Evolutionary conservation across 2,888 invertebrate genomes (phyloP), one percentile per base, ranked within the genome.

Genomic region (Archaeoteleia sp.): DNA sequence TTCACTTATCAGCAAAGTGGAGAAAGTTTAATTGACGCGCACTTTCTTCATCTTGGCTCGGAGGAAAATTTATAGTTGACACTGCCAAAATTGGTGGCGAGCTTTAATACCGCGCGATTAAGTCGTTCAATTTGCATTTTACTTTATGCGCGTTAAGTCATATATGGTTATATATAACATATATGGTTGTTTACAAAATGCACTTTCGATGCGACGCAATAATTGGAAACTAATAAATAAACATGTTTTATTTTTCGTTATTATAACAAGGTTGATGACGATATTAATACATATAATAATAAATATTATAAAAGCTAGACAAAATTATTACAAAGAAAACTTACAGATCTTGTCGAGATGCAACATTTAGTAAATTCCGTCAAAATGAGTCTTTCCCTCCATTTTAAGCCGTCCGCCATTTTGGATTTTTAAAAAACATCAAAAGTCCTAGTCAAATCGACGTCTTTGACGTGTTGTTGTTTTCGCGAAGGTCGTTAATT

Each of bases 21-120:
- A 61, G 61, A 62, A 62, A 62, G 61, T 54, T 62, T 48, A 54
- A 62, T 62, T 62, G 48, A 62, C 53, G 53, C 39, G 40, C 43
- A 51, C 51, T 61, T 62, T 62, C 53, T 62, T 62, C 53, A 48
- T 62, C 53, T 43, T 60, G 32, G 37, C 49, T 30, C 49, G 30
- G 46, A 40, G 23, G 23, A 40, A 20, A 17, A 39, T 10, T 7
- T 39, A 35, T 13, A 20, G 37, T 37, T 51, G 60, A 60, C 60
- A 51, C 43, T 45, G 43, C 60, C 37, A 49, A 60, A 60, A 60
- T 60, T 60, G 60, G 60, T 29, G 23, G 42, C 23, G 30, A 43
- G 49, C 60, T 43, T 60, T 60, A 43, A 49, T 43, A 49, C 23
- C 30, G 49, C 15, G 13, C 25, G 51, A 60, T 60, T 51, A 51